A percentile compares a stretch with the other conserved stretches of the same genome.
Conservation (phyloP, 2,113 vertebrate species). For the Orthochromis malagaraziensis region DNA sequence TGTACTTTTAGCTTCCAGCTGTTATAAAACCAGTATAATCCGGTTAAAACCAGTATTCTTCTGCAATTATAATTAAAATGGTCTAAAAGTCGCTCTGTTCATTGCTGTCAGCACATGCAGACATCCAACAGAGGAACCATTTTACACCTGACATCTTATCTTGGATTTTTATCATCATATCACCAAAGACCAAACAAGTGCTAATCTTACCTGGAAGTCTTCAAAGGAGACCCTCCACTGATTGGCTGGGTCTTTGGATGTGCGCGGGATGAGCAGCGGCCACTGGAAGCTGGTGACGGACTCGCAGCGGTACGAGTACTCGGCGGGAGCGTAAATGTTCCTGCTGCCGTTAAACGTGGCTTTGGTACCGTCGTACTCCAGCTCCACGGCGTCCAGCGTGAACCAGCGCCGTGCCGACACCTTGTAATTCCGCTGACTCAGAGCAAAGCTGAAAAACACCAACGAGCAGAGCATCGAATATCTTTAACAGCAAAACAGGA, state of each 20-base stretch:
- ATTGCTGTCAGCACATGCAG: neutral
- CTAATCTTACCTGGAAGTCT: conserved; percentile 77
- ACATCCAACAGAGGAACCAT: neutral
- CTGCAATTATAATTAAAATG: neutral
- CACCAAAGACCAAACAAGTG: neutral
- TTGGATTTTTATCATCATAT: neutral
- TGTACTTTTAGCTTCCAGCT: neutral
- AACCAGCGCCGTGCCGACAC: conserved; percentile 84
- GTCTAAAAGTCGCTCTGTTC: neutral
- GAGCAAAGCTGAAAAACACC: conserved; percentile 64
- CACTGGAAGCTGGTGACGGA: conserved; percentile 64
- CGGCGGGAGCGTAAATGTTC: conserved; percentile 74
- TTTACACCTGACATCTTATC: neutral
- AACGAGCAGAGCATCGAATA: neutral
- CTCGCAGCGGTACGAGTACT: conserved; percentile 82
- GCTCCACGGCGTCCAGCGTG: conserved; percentile 72
- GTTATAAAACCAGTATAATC: neutral
- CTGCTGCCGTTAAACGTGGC: conserved; percentile 75
- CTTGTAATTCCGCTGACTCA: conserved; percentile 70
- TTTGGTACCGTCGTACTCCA: conserved; percentile 64
- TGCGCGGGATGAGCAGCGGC: conserved; percentile 58
- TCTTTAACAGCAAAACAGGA: neutral
- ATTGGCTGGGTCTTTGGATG: conserved; percentile 58
- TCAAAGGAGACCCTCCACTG: conserved; percentile 75
- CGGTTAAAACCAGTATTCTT: neutral